phyloP scores from a whole-genome alignment of 2,113 vertebrate species.

The Potamarius usumacintae region DNA sequence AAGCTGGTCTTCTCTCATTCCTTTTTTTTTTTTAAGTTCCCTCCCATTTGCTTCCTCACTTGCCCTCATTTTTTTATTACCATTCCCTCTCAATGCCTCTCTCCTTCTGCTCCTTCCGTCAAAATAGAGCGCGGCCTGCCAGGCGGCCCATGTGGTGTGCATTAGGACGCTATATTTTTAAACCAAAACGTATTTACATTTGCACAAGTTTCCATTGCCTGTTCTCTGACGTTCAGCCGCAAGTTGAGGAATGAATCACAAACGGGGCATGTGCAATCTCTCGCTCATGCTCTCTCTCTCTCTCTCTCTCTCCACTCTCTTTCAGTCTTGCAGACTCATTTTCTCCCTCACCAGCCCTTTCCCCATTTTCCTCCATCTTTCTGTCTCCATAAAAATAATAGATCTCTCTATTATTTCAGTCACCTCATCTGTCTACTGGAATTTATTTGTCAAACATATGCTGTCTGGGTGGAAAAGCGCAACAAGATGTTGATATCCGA shows the following conservation, averaged over 20 bases:
- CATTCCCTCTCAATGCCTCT: conserved; percentile 15
- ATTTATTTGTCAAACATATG: conserved; percentile 38
- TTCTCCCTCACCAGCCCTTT: conserved; percentile 9
- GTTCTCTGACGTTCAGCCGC: conserved; percentile 72
- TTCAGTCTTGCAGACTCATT: conserved; percentile 38
- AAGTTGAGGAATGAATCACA: conserved; percentile 78
- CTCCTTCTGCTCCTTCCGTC: conserved; percentile 64
- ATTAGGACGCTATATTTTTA: conserved; percentile 81
- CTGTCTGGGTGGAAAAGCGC: conserved; percentile 58
- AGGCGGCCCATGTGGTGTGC: conserved; percentile 75
- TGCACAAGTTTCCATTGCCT: conserved; percentile 80
- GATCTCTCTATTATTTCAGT: conserved; percentile 33
- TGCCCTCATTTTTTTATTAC: conserved; percentile 40
- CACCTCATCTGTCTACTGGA: conserved; percentile 35
- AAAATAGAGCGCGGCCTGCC: conserved; percentile 73
- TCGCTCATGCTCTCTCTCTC: conserved; percentile 54
- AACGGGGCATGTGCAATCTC: conserved; percentile 71
- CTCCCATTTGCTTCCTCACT: not conserved
- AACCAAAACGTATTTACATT: conserved; percentile 80
- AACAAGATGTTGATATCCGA: conserved; percentile 54
- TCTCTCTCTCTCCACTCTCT: conserved; percentile 43
- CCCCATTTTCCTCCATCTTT: conserved; percentile 30
- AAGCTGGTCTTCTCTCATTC: not conserved
- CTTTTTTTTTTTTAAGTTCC: not conserved
- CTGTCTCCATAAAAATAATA: conserved; percentile 33